Evolutionary conservation across 2,113 vertebrate genomes (phyloP).

Genomic region (Opisthocomus hoazin): DNA sequence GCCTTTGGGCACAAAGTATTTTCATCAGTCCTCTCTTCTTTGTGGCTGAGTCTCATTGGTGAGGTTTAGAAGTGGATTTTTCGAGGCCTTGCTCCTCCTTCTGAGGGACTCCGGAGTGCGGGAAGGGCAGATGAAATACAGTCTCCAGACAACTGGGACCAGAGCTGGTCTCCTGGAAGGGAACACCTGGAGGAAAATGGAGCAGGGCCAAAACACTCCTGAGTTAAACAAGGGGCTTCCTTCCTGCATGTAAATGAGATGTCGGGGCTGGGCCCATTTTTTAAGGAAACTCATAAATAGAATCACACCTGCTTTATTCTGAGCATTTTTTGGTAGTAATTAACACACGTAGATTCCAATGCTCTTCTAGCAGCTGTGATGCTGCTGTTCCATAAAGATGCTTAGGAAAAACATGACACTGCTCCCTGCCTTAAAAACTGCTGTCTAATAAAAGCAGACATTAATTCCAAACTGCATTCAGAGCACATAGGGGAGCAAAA

Average conservation of each 20-base stretch:
- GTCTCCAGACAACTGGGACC: not conserved
- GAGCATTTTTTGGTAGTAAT: not conserved
- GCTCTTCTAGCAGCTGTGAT: not conserved
- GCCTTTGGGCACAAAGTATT: not conserved
- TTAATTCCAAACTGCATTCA: constrained; percentile 1
- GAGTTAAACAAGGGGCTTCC: not conserved
- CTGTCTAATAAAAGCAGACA: not conserved
- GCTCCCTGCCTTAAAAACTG: not conserved
- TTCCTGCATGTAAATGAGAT: not conserved
- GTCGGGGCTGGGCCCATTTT: not conserved
- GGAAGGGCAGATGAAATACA: not conserved
- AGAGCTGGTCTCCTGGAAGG: not conserved
- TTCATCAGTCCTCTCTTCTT: not conserved
- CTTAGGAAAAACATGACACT: not conserved
- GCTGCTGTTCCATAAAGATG: not conserved
- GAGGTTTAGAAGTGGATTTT: not conserved
- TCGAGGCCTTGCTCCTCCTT: not conserved
- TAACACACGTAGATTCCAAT: not conserved
- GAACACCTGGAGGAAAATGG: not conserved
- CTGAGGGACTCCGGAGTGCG: not conserved
- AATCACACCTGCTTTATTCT: not conserved
- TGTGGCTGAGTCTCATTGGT: accelerated
- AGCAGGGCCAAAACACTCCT: not conserved
- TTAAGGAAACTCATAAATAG: not conserved
- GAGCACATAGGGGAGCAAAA: not conserved